Evolutionary conservation across 2,888 invertebrate species (phyloP), one percentile per base, ranked within the genome.

Genomic region (Palloptera scutellata): DNA sequence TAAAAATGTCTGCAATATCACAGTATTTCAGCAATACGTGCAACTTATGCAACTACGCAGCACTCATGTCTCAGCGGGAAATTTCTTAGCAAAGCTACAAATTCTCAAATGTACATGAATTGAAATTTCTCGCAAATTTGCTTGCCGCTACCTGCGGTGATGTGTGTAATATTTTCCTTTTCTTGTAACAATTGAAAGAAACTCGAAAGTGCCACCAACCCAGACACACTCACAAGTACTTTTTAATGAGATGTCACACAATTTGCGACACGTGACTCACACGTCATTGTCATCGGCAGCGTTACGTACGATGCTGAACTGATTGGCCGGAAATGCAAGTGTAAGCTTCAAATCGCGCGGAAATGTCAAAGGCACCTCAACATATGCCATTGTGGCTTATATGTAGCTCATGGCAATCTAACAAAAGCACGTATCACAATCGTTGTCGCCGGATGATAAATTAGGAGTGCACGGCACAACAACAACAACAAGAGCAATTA

Each of bases 281-380:
- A 12, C 48, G 12, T 48, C 15, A 15, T 48, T 48, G 48, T 48
- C 48, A 48, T 48, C 48, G 13, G 12, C 48, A 48, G 12, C 48
- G 15, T 48, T 15, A 48, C 30, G 30, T 30, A 48, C 15, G 13
- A 2, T 12, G 13, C 12, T 48, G 15, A n/a, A n/a, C 48, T 48
- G 48, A 48, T 53, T 53, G 19, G 4, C 53, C 53, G 53, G 53
- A 53, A 53, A 11, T 53, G 53, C 11, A 53, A 19, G 17, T 17
- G 17, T 12, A 17, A n/a, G 12, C 15, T 15, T n/a, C 12, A 48
- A 48, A 15, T 15, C 15, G 12, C 15, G 15, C 13, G 15, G 15
- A 48, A 48, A 48, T n/a, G 48, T 12, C 48, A 48, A 48, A 5
- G 48, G 15, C 48, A 48, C 48, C 48, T 48, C 48, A 15, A 5